Conservation (phyloP, 2,113 vertebrate species). For the Crypturellus undulatus region DNA sequence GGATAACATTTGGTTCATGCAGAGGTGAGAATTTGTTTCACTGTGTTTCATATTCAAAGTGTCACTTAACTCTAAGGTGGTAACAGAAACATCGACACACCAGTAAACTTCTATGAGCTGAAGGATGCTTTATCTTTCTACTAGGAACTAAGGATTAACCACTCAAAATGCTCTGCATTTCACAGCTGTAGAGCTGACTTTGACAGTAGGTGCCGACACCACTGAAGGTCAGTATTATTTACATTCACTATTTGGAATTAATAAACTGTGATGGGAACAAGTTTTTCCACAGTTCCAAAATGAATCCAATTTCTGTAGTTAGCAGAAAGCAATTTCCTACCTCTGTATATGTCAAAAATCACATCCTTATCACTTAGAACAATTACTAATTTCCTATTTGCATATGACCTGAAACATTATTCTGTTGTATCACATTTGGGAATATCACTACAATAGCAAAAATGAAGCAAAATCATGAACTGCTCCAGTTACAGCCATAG, state of each 20-base stretch:
- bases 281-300: background rate
- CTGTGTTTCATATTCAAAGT: background rate
- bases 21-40: background rate
- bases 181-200: background rate
- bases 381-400: background rate
- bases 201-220: background rate
- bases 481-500: background rate
- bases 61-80: background rate
- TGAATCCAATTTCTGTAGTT: background rate
- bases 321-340: background rate
- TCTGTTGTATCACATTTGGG: background rate
- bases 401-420: background rate
- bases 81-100: background rate
- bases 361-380: background rate
- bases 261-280: background rate
- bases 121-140: background rate
- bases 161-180: background rate
- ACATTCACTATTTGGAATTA: background rate
- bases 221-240: background rate
- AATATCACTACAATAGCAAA: background rate
- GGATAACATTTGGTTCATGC: background rate
- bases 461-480: background rate
- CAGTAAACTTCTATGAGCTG: rapidly evolving
- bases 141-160: background rate
- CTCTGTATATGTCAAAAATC: background rate